Evolutionary conservation across 2,797 vertebrate species (phyloP).

Genomic region (Nannoperca australis): DNA sequence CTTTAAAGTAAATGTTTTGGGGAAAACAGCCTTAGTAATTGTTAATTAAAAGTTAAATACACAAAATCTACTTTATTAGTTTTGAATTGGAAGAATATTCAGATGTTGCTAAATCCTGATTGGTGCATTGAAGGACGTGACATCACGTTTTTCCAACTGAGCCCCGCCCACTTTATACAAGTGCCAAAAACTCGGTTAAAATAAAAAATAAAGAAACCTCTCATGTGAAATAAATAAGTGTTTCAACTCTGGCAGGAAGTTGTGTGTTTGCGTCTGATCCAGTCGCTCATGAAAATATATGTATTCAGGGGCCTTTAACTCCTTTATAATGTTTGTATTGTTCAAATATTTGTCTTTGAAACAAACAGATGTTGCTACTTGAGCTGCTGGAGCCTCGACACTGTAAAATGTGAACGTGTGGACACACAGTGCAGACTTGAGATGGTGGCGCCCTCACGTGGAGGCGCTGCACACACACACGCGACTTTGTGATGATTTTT

Average conservation of each 20-base stretch:
- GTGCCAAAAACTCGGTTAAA: not conserved
- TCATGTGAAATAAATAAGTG: not conserved
- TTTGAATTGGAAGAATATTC: too few relatives aligned
- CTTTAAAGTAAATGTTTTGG: not conserved
- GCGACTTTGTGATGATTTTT: not conserved
- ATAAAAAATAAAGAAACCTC: not conserved
- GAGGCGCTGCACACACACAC: not conserved
- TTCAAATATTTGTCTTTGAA: not conserved
- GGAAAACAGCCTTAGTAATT: too few relatives aligned
- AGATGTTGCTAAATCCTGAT: too few relatives aligned
- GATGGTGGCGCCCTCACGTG: constrained; percentile 38
- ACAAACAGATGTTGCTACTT: not conserved
- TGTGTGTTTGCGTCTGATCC: not conserved
- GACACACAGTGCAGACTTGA: not conserved
- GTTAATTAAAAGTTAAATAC: too few relatives aligned
- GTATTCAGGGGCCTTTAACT: not conserved
- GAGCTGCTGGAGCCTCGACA: not conserved
- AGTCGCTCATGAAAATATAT: not conserved
- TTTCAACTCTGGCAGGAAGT: not conserved
- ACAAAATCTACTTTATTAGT: too few relatives aligned
- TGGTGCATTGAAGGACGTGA: too few relatives aligned
- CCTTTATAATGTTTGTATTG: not conserved
- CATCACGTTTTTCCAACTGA: too few relatives aligned
- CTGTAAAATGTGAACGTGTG: not conserved
- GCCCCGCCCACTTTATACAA: not conserved